Percentiles rank a stretch among this genome's conserved stretches.
Conservation (phyloP, 2,888 invertebrate genomes). For the Pyrrhia umbra region DNA sequence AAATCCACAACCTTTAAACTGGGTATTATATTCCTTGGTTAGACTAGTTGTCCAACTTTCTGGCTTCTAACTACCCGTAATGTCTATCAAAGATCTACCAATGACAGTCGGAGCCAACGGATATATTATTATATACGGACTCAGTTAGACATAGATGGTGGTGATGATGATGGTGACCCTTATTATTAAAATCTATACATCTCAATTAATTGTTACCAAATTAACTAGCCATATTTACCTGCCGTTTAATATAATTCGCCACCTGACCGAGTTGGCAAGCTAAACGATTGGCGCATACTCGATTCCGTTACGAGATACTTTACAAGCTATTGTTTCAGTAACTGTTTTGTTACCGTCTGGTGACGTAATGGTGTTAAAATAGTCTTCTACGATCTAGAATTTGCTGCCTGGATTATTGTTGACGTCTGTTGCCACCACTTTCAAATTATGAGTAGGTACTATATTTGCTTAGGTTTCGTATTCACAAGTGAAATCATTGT, state of each 20-base stretch:
- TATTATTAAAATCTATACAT: constrained; percentile 28
- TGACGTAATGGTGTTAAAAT: constrained; percentile 29
- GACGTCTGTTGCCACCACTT: not conserved
- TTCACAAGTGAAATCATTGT: not conserved
- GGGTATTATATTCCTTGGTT: no score
- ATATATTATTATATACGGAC: no score
- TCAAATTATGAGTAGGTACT: not conserved
- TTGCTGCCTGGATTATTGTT: constrained; percentile 4
- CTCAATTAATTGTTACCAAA: constrained; percentile 46
- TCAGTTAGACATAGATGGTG: no score
- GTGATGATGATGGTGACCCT: no score
- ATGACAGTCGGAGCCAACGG: no score
- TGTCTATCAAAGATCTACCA: no score
- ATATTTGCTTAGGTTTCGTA: not conserved
- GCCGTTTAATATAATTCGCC: constrained; percentile 43
- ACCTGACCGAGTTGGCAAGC: constrained; percentile 62
- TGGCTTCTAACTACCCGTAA: no score
- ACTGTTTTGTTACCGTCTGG: constrained; percentile 10
- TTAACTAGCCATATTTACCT: constrained; percentile 53
- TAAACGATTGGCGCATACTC: constrained; percentile 53
- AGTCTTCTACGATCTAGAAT: constrained; percentile 18
- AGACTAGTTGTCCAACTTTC: no score
- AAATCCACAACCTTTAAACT: no score
- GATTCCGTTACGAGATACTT: constrained; percentile 32
- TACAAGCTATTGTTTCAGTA: constrained; percentile 60